Evolutionary conservation across 2,113 vertebrate species (phyloP), one percentile per base, ranked within the genome.

Genomic region (Gorsachius goisagi): DNA sequence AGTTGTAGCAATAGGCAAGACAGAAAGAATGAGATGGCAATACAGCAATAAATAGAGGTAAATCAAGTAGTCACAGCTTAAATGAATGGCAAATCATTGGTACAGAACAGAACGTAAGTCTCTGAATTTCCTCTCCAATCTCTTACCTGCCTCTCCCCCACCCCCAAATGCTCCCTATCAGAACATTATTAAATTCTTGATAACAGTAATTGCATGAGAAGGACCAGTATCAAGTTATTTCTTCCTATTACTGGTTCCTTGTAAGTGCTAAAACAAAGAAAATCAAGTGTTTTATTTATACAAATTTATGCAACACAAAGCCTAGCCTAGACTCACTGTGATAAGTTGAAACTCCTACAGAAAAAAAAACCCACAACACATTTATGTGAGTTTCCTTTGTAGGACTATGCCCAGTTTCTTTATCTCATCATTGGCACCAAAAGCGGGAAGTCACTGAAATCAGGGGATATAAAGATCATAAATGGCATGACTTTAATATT

Each of bases 101-200:
- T 22, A 19, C 50, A 87, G 72, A 73, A 49, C 19, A 62, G 19
- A 89, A 20, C 1, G 5, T 2, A 71, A 62, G 35, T 27, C 19
- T 52, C 53, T 58, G 58, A 9, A 53, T 80, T 62, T 62, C 45
- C 15, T 23, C 50, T 58, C 32, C 41, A 19, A 41, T 45, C 49
- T 53, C 52, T 62, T 23, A 33, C 3, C 7, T 26, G 5, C 5
- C 2, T 2, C 7, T 26, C 6, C 5, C 2, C n/a, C n/a, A n/a
- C n/a, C n/a, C 9, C 22, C 16, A 49, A 41, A 39, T 0, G 1
- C 55, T 86, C 41, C 35, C 50, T 18, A 18, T 26, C 18, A 33
- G 39, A 62, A 53, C 8, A 63, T 52, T 18, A 39, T 12, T 68
- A 39, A 81, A 52, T 44, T 71, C 18, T 45, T 71, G 11, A 9